Base-by-base conservation (phyloP, 2,888 invertebrate genomes). In the Alitta virens region DNA sequence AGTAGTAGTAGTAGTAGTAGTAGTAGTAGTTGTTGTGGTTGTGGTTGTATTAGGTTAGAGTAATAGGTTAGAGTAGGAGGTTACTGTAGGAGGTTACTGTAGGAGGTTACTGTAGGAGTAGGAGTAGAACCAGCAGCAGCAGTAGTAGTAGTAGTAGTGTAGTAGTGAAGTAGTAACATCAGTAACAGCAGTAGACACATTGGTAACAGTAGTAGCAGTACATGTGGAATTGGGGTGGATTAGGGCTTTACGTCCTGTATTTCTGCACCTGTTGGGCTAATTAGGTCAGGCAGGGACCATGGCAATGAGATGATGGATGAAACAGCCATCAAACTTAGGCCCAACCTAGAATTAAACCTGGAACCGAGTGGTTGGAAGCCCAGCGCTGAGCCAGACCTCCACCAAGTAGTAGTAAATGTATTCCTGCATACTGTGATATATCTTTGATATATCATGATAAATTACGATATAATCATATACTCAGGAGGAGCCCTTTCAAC, bases 91-190 rank as follows among this genome's bases (percentile, higher is more conserved):
- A 42, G 42, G 12, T 14, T 16, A 42, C 14, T 42, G 16, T 12
- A 14, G 16, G 42, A 14, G 16, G 42, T 42, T 14, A 16, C 42
- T 14, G 42, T 16, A 42, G 42, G 14, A 42, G 42, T 42, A 42
- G 42, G 12, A 42, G 42, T 42, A 42, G 59, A 50, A 62, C 46
- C 54, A 63, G 59, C 54, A 62, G 59, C 54, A 62, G 59, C 54
- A 62, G 59, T 62, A 62, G 59, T 62, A 62, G 49, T n/a, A n/a
- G n/a, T n/a, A n/a, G n/a, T n/a, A n/a, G n/a, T n/a, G n/a, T n/a
- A n/a, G n/a, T n/a, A n/a, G 49, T 26, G 26, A 62, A 63, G 26
- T 62, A 62, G 33, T 62, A 63, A 27, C 62, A 62, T 25, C 62
- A 62, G 26, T 62, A 62, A 27, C 33, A 60, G 24, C 50, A 60